phyloP scores from a whole-genome alignment of 1,140 invertebrate species.

The Copidosoma floridanum region DNA sequence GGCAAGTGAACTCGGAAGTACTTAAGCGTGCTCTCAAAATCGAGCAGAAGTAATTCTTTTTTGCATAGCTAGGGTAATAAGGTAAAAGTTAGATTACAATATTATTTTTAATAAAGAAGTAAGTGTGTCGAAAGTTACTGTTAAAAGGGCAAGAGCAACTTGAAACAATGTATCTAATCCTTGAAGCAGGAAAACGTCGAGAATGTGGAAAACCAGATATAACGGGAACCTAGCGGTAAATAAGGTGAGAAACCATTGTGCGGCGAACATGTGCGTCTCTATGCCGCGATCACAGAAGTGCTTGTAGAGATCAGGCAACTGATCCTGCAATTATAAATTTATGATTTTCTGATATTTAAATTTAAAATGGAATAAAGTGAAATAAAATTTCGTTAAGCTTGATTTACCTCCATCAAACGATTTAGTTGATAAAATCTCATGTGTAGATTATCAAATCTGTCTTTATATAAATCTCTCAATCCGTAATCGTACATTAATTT shows the following conservation, averaged over 20 bases:
- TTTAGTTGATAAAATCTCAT: slow-evolving; percentile 96
- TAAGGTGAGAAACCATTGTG: slow-evolving; percentile 98
- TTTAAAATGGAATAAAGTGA: neutral
- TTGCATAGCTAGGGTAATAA: slow-evolving; percentile 66
- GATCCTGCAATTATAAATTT: slow-evolving; percentile 66
- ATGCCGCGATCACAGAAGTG: slow-evolving; percentile 91
- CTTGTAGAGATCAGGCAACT: slow-evolving; percentile 82
- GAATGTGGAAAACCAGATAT: slow-evolving; percentile 94
- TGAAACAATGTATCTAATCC: slow-evolving; percentile 94
- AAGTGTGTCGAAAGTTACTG: slow-evolving; percentile 63
- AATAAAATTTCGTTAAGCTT: neutral
- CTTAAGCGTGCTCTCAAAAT: slow-evolving; percentile 94
- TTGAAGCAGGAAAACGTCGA: slow-evolving; percentile 93
- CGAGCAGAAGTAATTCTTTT: slow-evolving; percentile 89
- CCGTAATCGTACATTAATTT: slow-evolving; percentile 97
- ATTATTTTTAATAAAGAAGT: slow-evolving; percentile 19
- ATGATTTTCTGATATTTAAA: slow-evolving; percentile 9
- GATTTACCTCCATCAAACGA: slow-evolving; percentile 80
- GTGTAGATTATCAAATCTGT: slow-evolving; percentile 94
- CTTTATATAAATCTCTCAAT: slow-evolving; percentile 91
- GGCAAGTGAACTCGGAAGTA: slow-evolving; percentile 93
- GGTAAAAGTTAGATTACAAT: slow-evolving; percentile 2
- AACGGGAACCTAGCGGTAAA: slow-evolving; percentile 98
- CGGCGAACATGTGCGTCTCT: slow-evolving; percentile 99
- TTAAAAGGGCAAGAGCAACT: slow-evolving; percentile 90